A percentile compares a stretch with the other conserved stretches of the same genome.
Evolutionary conservation across 2,797 vertebrate species (phyloP).

Genomic region (Oreonectes daqikongensis): DNA sequence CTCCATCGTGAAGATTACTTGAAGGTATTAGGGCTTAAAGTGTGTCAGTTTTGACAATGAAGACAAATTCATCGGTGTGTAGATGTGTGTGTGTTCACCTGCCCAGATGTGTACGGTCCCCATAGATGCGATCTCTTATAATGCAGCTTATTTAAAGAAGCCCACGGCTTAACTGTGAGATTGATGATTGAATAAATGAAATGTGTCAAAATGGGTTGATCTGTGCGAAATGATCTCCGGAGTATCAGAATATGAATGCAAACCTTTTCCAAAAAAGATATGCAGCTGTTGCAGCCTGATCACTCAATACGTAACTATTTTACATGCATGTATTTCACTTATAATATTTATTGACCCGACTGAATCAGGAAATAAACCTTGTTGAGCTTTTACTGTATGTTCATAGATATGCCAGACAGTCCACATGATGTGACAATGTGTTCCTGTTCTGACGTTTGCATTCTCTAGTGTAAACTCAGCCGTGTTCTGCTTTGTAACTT

Average conservation of each 20-base stretch:
- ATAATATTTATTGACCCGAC: not conserved
- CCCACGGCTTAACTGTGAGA: not conserved
- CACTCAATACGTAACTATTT: too few relatives aligned
- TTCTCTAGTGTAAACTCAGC: constrained; percentile 31
- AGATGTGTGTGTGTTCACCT: not conserved
- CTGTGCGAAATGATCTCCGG: too few relatives aligned
- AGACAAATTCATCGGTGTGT: constrained; percentile 35
- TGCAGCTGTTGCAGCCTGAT: too few relatives aligned
- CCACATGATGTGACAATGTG: constrained; percentile 28
- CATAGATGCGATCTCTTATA: constrained; percentile 14
- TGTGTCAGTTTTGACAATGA: constrained; percentile 52
- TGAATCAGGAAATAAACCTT: not conserved
- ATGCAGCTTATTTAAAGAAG: constrained; percentile 32
- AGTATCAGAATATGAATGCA: too few relatives aligned
- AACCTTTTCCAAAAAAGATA: too few relatives aligned
- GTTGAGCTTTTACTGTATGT: not conserved
- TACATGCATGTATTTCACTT: too few relatives aligned
- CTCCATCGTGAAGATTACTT: constrained; percentile 36
- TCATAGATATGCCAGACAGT: constrained; percentile 12
- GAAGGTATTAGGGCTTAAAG: constrained; percentile 49
- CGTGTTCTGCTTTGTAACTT: constrained; percentile 22
- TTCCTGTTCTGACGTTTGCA: constrained; percentile 32
- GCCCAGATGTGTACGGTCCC: not conserved
- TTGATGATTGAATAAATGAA: constrained; percentile 1
- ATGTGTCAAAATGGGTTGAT: constrained; percentile 20